Base-by-base conservation (phyloP, 2,797 vertebrate genomes). In the Sphenodon punctatus region DNA sequence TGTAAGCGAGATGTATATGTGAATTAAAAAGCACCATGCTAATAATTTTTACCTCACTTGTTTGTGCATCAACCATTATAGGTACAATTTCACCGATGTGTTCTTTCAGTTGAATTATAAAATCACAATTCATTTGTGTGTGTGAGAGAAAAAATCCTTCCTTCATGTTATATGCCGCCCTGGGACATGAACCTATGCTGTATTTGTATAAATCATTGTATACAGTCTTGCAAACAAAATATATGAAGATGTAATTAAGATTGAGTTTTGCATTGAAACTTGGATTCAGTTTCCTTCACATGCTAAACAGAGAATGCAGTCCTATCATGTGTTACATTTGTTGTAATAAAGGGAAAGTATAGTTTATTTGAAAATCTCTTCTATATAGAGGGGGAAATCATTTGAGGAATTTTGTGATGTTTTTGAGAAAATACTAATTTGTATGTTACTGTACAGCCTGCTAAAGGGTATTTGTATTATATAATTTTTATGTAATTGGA, bases 381-480 rank as follows among this genome's bases (percentile, higher is more conserved):
- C n/a, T 19, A 60, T 14, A 75, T 74, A 48, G 14, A 67, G 20
- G 14, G 70, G 4, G 2, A 53, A 8, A 32, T 34, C 25, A 32
- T 19, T n/a, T 25, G 56, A 71, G 68, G 48, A 68, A 63, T 56
- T 17, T 42, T 36, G 32, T 61, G 80, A 43, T 27, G 27, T 5
- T 46, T 49, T 79, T 64, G 79, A 43, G 38, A 25, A 69, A 80
- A 76, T 74, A 30, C 7, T 1, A 61, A 71, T 88, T 82, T 80
- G 38, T 16, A 70, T 82, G 85, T 82, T 53, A 51, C 13, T 78
- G 19, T 36, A 34, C 30, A 58, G 14, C 32, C 46, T 84, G 49
- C 25, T 83, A 76, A 88, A 81, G 59, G 64, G 49, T 27, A 73
- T 76, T 80, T 78, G 4, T 43, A 82, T 63, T 82, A 75, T 80